A percentile compares a stretch with the other conserved stretches of the same genome.
Evolutionary conservation across 2,797 vertebrate species (phyloP).

Genomic region (Chanos chanos): DNA sequence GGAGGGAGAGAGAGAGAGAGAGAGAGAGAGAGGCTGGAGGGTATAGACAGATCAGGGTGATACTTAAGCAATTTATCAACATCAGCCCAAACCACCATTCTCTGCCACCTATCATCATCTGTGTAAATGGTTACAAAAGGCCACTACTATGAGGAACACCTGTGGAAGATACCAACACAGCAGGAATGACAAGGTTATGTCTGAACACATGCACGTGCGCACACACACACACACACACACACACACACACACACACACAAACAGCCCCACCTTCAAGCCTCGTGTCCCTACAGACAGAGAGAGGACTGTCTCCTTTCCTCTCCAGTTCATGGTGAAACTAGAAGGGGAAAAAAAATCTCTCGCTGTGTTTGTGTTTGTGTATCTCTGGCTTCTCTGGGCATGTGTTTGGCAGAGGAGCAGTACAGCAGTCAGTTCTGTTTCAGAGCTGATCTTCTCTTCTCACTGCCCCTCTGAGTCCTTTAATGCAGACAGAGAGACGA

Average conservation of each 20-base stretch:
- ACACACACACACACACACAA: neutral
- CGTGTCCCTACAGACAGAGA: too few relatives aligned
- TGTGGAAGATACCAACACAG: conserved; percentile 18
- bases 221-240: neutral
- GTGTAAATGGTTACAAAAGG: too few relatives aligned
- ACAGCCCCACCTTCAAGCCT: neutral
- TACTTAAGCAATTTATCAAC: conserved; percentile 41
- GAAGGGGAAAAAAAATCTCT: too few relatives aligned
- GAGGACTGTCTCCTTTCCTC: too few relatives aligned
- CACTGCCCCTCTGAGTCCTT: too few relatives aligned
- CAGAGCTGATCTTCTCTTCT: neutral
- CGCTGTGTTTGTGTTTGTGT: too few relatives aligned
- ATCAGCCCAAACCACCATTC: conserved; percentile 25
- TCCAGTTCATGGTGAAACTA: too few relatives aligned
- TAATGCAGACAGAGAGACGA: too few relatives aligned
- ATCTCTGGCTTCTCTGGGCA: too few relatives aligned
- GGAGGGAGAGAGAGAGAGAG: conserved; percentile 23
- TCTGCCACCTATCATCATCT: conserved; percentile 26
- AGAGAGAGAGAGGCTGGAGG: too few relatives aligned
- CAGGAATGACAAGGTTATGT: neutral
- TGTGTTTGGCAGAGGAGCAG: too few relatives aligned
- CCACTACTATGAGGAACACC: conserved; percentile 13
- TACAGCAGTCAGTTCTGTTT: neutral
- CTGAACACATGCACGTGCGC: neutral
- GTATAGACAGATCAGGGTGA: conserved; percentile 42